phyloP scores from a whole-genome alignment of 1,140 invertebrate species.

The Drosophila repleta region DNA sequence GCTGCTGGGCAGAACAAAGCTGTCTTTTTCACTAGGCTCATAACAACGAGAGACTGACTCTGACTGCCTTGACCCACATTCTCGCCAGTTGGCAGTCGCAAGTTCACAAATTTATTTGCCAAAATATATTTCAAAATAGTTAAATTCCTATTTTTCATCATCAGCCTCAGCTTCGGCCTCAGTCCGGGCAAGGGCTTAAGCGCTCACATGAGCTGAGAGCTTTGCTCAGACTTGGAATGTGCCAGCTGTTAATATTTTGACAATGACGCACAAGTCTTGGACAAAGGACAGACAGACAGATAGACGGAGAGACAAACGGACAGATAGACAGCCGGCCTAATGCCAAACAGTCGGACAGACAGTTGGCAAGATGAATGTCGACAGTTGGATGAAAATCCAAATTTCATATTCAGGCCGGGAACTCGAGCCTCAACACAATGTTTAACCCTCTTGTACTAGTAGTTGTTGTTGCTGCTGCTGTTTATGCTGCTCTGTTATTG shows the following conservation, averaged over 20 bases:
- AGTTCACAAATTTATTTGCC: slow-evolving; percentile 46
- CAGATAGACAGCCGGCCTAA: slow-evolving; percentile 45
- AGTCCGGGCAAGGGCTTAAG: slow-evolving; percentile 48
- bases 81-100: slow-evolving; percentile 31
- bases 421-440: slow-evolving; percentile 36
- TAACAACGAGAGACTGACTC: slow-evolving; percentile 32
- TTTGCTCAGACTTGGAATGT: slow-evolving; percentile 52
- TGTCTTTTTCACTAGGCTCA: not conserved
- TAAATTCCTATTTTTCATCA: slow-evolving; percentile 76
- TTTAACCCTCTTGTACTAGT: slow-evolving; percentile 15
- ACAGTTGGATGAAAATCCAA: slow-evolving; percentile 73
- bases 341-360: slow-evolving; percentile 67
- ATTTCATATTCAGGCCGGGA: slow-evolving; percentile 78
- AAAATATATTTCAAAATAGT: slow-evolving; percentile 69
- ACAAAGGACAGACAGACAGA: slow-evolving; percentile 48
- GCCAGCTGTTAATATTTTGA: slow-evolving; percentile 82
- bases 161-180: slow-evolving; percentile 20
- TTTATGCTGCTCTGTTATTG: slow-evolving; percentile 50
- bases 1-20: slow-evolving; percentile 12
- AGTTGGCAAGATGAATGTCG: slow-evolving; percentile 79
- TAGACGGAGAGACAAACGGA: slow-evolving; percentile 1
- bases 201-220: slow-evolving; percentile 48
- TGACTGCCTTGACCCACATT: slow-evolving; percentile 64
- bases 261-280: slow-evolving; percentile 76
- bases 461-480: slow-evolving; percentile 2